phyloP scores from a whole-genome alignment of 2,113 vertebrate species.

The Pedionomus torquatus region DNA sequence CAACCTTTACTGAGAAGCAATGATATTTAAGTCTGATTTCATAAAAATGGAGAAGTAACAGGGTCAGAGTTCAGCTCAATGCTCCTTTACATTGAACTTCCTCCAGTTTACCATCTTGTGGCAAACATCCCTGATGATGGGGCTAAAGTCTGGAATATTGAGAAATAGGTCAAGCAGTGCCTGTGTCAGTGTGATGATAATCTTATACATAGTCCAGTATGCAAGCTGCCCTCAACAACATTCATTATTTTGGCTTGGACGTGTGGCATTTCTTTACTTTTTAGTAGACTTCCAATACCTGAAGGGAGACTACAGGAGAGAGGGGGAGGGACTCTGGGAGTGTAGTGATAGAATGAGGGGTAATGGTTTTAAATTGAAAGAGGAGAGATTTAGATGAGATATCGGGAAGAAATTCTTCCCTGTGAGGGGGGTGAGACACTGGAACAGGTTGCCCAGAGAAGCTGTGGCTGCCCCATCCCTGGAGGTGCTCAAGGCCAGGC shows the following conservation, averaged over 20 bases:
- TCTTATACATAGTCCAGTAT: too few relatives aligned
- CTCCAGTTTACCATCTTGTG: not conserved
- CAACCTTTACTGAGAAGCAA: not conserved
- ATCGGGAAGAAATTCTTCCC: too few relatives aligned
- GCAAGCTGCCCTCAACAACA: not conserved
- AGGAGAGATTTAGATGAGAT: too few relatives aligned
- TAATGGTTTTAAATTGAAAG: too few relatives aligned
- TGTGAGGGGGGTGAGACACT: too few relatives aligned
- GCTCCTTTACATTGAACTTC: not conserved
- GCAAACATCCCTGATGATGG: rapidly evolving
- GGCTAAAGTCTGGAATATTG: not conserved
- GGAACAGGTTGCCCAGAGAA: too few relatives aligned
- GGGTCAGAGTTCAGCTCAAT: not conserved
- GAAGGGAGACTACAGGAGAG: too few relatives aligned
- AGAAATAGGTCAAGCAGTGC: not conserved
- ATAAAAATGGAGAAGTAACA: not conserved
- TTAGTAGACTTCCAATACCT: too few relatives aligned
- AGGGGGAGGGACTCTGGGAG: too few relatives aligned
- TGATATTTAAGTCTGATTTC: not conserved
- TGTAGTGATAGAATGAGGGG: too few relatives aligned
- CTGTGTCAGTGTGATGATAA: not conserved
- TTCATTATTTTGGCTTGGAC: not conserved
- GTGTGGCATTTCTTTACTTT: not conserved
- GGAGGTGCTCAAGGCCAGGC: too few relatives aligned
- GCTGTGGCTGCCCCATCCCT: too few relatives aligned